phyloP scores from a whole-genome alignment of 2,888 invertebrate genomes.

The Synanthedon vespiformis region DNA sequence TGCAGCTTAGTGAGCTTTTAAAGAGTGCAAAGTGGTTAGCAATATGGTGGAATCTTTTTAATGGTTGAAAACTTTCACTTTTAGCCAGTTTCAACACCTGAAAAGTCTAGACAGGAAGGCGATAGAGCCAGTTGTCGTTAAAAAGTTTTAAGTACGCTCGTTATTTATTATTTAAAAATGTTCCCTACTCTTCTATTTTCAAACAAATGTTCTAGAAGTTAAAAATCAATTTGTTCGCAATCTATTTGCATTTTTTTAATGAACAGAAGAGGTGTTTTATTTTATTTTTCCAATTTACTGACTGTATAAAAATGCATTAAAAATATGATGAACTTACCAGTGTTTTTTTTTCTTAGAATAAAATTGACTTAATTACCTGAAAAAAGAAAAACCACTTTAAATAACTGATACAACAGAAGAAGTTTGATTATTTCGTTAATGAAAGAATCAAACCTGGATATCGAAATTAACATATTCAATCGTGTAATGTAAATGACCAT shows the following conservation, averaged over 20 bases:
- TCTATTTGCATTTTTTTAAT: too few relatives aligned
- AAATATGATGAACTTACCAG: too few relatives aligned
- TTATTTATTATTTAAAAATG: conserved; percentile 13
- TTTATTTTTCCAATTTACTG: too few relatives aligned
- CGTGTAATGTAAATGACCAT: neutral
- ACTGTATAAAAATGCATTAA: too few relatives aligned
- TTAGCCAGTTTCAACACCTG: conserved; percentile 27
- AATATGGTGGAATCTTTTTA: conserved; percentile 14
- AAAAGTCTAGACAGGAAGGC: conserved; percentile 40
- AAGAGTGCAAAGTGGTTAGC: neutral
- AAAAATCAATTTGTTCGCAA: too few relatives aligned
- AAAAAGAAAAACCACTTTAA: neutral
- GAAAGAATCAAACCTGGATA: too few relatives aligned
- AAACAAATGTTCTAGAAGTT: too few relatives aligned
- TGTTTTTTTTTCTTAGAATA: too few relatives aligned
- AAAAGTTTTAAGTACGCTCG: conserved; percentile 15
- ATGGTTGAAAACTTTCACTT: conserved; percentile 17
- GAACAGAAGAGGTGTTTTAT: too few relatives aligned
- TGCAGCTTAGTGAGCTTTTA: neutral
- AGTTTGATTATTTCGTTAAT: too few relatives aligned
- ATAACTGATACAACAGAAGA: neutral
- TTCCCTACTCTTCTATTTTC: too few relatives aligned
- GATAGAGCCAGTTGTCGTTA: conserved; percentile 8
- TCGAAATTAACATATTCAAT: neutral
- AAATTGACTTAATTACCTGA: neutral